Percentiles rank a stretch among this genome's conserved stretches.
Conservation (phyloP, 2,888 invertebrate genomes). For the Rhamnusium bicolor region DNA sequence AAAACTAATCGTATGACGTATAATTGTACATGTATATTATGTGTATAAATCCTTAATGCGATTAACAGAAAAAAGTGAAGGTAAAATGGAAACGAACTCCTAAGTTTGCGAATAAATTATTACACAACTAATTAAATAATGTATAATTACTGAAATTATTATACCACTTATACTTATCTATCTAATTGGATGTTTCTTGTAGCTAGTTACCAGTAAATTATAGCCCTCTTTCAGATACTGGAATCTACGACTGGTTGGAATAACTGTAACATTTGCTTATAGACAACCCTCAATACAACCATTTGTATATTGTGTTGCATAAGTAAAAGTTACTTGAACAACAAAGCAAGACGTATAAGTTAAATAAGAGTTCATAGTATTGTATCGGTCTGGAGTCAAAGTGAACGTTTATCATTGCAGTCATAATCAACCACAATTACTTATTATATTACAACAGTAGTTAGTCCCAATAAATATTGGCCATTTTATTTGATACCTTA, state of each 20-base stretch:
- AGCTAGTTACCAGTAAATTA: background rate
- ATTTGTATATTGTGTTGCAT: background rate
- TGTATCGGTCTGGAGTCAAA: too few species aligned
- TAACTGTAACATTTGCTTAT: background rate
- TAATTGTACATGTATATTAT: slow-evolving; percentile 4
- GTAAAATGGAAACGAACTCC: slow-evolving; percentile 38
- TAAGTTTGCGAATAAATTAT: slow-evolving; percentile 27
- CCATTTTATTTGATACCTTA: too few species aligned
- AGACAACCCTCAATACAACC: background rate
- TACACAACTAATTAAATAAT: slow-evolving; percentile 38
- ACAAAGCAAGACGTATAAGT: too few species aligned
- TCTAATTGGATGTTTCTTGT: background rate
- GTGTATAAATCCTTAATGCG: background rate
- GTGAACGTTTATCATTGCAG: too few species aligned
- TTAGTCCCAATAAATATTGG: too few species aligned
- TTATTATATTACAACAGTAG: too few species aligned
- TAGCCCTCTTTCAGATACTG: too few species aligned
- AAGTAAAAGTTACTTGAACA: background rate
- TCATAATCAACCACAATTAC: too few species aligned
- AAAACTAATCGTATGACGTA: background rate
- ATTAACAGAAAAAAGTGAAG: slow-evolving; percentile 35
- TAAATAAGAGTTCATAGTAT: too few species aligned
- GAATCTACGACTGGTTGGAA: too few species aligned
- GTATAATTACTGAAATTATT: slow-evolving; percentile 23
- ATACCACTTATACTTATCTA: background rate